A percentile compares a stretch with the other conserved stretches of the same genome.
phyloP scores from a whole-genome alignment of 2,797 vertebrate species.

The Clarias platycephalus region DNA sequence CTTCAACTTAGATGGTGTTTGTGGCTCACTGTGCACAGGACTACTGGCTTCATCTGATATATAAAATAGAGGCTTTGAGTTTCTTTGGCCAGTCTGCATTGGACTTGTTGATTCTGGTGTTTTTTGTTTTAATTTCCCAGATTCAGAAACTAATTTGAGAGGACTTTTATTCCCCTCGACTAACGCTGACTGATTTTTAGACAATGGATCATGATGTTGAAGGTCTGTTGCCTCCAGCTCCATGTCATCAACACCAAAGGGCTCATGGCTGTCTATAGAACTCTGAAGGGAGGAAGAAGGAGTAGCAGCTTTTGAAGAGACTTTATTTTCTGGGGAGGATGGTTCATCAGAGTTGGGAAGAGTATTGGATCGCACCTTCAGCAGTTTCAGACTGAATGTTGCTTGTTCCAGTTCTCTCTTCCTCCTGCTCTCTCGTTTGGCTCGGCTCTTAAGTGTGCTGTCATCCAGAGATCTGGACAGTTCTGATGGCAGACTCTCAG shows the following conservation, averaged over 20 bases:
- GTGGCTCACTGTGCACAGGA: slow-evolving; percentile 63
- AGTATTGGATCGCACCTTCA: slow-evolving; percentile 86
- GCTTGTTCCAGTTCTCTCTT: slow-evolving; percentile 97
- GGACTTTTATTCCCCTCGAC: slow-evolving; percentile 31
- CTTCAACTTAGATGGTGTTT: slow-evolving; percentile 53
- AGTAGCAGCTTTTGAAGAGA: slow-evolving; percentile 30
- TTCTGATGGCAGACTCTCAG: slow-evolving; percentile 9
- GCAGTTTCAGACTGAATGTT: slow-evolving; percentile 92
- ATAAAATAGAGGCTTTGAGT: slow-evolving; percentile 84
- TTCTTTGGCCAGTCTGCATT: slow-evolving; percentile 62
- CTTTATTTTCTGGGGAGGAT: slow-evolving; percentile 80
- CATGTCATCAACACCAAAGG: slow-evolving; percentile 78
- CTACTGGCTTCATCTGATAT: slow-evolving; percentile 76
- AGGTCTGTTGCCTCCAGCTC: neutral
- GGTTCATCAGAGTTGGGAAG: slow-evolving; percentile 22
- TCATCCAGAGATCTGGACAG: slow-evolving; percentile 61
- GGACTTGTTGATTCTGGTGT: slow-evolving; percentile 42
- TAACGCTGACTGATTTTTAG: slow-evolving; percentile 15
- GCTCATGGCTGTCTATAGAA: slow-evolving; percentile 89
- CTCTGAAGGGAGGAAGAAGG: slow-evolving; percentile 77
- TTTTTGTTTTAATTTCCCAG: neutral
- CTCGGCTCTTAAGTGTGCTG: slow-evolving; percentile 83
- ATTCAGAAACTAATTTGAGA: neutral
- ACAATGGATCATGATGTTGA: slow-evolving; percentile 33
- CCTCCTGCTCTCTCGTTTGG: slow-evolving; percentile 92